Evolutionary conservation across 2,888 invertebrate genomes (phyloP).

Genomic region (Drosophila ochracea): DNA sequence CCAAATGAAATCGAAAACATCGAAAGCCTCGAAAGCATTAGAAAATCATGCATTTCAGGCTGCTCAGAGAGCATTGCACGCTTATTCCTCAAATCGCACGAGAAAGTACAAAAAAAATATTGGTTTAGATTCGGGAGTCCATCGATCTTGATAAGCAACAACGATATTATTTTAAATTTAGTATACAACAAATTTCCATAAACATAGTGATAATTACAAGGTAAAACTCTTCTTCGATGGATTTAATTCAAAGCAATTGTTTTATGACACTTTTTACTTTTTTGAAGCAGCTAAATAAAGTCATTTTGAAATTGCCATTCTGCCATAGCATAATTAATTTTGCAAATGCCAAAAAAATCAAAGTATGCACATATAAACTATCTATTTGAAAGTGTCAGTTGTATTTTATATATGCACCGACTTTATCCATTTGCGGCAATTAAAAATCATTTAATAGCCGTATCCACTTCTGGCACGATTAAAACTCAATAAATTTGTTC

Average conservation of each 20-base stretch:
- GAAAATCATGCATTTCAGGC: conserved; percentile 14
- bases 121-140: not conserved
- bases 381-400: not conserved
- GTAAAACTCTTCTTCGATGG: not conserved
- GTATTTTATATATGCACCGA: not conserved
- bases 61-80: not conserved
- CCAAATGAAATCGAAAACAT: conserved; percentile 54
- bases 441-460: conserved; percentile 23
- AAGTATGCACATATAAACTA: not conserved
- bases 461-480: conserved; percentile 33
- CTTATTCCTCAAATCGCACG: not conserved
- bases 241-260: not conserved
- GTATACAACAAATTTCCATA: not conserved
- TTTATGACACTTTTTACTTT: not conserved
- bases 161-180: too few species aligned
- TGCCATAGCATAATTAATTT: not conserved
- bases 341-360: not conserved
- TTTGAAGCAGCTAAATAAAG: not conserved
- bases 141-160: not conserved
- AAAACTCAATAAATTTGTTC: conserved; percentile 44
- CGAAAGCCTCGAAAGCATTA: conserved; percentile 37
- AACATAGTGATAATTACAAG: not conserved
- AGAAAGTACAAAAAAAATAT: not conserved
- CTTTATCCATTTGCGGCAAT: conserved; percentile 3
- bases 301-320: not conserved